These are phyloP conservation scores for Gambusia affinis DNA, from an alignment of 2,113 vertebrate genomes.

Conservation along the genomic window DNA sequence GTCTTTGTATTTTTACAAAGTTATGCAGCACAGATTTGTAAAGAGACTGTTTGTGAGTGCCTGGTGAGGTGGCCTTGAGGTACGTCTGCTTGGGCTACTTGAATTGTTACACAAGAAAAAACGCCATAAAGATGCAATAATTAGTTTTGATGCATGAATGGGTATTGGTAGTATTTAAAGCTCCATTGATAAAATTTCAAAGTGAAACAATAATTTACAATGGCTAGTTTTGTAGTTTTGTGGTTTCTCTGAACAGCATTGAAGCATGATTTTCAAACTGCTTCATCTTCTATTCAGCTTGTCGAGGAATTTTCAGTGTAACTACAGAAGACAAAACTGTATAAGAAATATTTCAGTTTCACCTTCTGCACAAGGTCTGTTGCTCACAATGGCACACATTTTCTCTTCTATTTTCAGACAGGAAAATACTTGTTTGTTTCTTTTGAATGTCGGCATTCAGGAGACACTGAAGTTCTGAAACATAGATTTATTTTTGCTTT, in stretches of 20 bases:
- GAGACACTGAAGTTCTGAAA: background rate
- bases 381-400: background rate
- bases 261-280: background rate
- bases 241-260: background rate
- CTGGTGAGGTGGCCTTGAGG: background rate
- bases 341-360: background rate
- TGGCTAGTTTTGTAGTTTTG: background rate
- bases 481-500: background rate
- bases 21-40: background rate
- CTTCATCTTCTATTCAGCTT: background rate
- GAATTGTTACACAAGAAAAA: too few relatives aligned
- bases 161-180: background rate
- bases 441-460: conserved; percentile 3
- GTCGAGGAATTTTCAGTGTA: background rate
- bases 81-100: background rate
- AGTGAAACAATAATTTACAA: background rate
- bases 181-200: background rate
- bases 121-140: too few relatives aligned
- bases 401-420: background rate
- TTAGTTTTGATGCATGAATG: background rate
- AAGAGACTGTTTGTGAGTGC: background rate
- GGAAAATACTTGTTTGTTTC: background rate
- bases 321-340: background rate
- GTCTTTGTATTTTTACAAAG: too few relatives aligned
- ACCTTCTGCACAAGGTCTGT: background rate